Evolutionary conservation across 2,113 vertebrate species (phyloP), one percentile per base, ranked within the genome.

Genomic region (Furnarius figulus): DNA sequence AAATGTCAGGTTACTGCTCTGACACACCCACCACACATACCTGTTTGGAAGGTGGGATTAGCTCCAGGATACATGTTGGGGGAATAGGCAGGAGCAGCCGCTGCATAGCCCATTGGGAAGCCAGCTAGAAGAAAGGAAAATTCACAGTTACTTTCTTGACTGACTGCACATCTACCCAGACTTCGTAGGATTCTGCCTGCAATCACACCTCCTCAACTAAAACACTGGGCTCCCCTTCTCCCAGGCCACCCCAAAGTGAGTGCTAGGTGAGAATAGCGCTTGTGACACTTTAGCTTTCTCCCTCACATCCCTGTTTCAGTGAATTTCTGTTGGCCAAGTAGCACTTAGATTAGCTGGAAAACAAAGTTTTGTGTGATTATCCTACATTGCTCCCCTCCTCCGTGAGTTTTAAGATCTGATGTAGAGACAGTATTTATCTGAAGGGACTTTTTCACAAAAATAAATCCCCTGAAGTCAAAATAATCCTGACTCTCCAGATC

Each of bases 31-130:
- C 1, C 12, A 10, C 73, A 90, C 97, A 21, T 98, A 99, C 99
- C 99, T 96, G 98, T 98, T 8, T 99, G 98, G 97, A 99, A 99
- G 59, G 99, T 98, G 76, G 99, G 98, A 97, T 99, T 99, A 55
- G 98, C 98, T 96, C 99, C 99, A 95, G 99, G 98, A 79, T 99
- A 99, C 96, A 99, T 97, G 71, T 97, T 99, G 39, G 99, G 98
- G 87, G 98, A 99, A 96, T 99, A 99, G 35, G 99, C 98, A 90
- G 99, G 99, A 95, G 99, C 99, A 95, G 99, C 99, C 16, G 99
- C 97, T 75, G 99, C 98, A 49, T 99, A 99, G 89, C 99, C 99
- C 90, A 99, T 98, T 72, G 99, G 99, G 94, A 99, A 99, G 89
- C 99, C 99, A 96, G 99, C 99, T 99, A 50, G 18, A 85, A 93